Conservation (phyloP, 2,797 vertebrate genomes). For the Enteromius treurensis region DNA sequence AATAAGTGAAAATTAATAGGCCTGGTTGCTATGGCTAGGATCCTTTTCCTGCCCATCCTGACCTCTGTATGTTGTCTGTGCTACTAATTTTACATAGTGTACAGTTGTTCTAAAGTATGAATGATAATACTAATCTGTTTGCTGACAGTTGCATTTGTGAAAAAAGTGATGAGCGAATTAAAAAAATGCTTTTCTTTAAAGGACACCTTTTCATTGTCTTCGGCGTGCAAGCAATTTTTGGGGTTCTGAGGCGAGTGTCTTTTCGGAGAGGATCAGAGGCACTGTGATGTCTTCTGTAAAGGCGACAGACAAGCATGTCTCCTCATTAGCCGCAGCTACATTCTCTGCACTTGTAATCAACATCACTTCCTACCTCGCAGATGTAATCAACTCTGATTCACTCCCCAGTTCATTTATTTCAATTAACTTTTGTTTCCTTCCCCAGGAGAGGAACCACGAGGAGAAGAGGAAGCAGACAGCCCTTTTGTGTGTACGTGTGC, state of each 20-base stretch:
- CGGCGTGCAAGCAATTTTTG: background rate
- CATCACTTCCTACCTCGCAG: constrained; percentile 63
- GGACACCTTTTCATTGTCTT: constrained; percentile 19
- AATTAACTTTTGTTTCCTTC: constrained; percentile 73
- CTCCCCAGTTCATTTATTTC: constrained; percentile 75
- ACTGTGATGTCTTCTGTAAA: constrained; percentile 55
- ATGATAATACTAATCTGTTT: constrained; percentile 61
- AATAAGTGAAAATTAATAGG: background rate
- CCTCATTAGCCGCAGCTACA: constrained; percentile 61
- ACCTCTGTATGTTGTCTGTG: constrained; percentile 72
- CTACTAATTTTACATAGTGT: constrained; percentile 77
- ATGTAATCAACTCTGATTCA: constrained; percentile 73
- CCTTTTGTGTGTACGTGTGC: constrained; percentile 31
- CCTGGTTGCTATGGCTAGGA: background rate
- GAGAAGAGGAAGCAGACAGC: constrained; percentile 50
- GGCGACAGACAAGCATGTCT: constrained; percentile 60
- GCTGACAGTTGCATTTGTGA: constrained; percentile 70
- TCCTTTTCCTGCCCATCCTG: constrained; percentile 58
- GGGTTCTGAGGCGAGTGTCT: background rate
- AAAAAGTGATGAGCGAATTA: constrained; percentile 68
- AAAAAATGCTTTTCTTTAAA: constrained; percentile 61
- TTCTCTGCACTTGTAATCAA: constrained; percentile 66
- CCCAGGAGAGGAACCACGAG: constrained; percentile 60
- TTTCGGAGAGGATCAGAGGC: constrained; percentile 23
- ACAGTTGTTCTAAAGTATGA: constrained; percentile 75